phyloP scores from a whole-genome alignment of 1,140 invertebrate species.

The Drosophila kurseongensis region DNA sequence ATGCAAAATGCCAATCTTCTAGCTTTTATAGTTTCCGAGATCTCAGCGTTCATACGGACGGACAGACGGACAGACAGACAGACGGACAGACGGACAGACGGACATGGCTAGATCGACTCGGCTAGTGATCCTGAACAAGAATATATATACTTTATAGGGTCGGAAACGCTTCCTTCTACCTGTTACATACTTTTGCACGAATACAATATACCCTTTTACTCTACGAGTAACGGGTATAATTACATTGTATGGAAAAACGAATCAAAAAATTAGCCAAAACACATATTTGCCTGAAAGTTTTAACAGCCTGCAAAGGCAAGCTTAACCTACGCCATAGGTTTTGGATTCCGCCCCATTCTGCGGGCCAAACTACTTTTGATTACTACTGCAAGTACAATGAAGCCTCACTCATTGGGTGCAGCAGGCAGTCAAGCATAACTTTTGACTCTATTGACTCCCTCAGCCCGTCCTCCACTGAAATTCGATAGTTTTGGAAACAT shows the following conservation, averaged over 20 bases:
- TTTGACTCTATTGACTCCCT: constrained; percentile 71
- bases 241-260: constrained; percentile 18
- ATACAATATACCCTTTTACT: too few relatives aligned
- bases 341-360: constrained; percentile 52
- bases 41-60: too few relatives aligned
- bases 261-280: constrained; percentile 29
- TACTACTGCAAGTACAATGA: constrained; percentile 68
- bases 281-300: constrained; percentile 71
- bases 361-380: constrained; percentile 76
- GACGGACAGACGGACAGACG: too few relatives aligned
- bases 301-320: constrained; percentile 48
- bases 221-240: too few relatives aligned
- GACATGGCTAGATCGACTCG: too few relatives aligned
- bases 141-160: too few relatives aligned
- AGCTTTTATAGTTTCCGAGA: too few relatives aligned
- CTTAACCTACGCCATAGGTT: constrained; percentile 51
- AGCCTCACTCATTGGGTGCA: constrained; percentile 58
- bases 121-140: too few relatives aligned
- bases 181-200: too few relatives aligned
- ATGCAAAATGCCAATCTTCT: too few relatives aligned
- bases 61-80: too few relatives aligned
- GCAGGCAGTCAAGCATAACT: constrained; percentile 71
- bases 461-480: constrained; percentile 17
- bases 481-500: constrained; percentile 65
- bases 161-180: too few relatives aligned